Evolutionary conservation across 2,797 vertebrate genomes (phyloP).

Genomic region (Crenuchus spilurus): DNA sequence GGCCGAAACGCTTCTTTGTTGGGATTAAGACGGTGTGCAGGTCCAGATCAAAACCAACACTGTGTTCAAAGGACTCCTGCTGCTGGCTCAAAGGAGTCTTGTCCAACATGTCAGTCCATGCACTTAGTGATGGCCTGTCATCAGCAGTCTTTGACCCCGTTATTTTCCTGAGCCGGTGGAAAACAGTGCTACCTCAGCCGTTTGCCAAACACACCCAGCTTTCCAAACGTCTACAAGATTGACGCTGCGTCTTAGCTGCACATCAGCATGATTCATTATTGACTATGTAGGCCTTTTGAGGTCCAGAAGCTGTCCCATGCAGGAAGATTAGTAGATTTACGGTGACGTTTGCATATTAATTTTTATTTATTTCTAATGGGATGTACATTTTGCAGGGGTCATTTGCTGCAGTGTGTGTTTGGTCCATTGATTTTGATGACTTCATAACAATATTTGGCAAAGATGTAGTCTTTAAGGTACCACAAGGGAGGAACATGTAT

Average conservation of each 20-base stretch:
- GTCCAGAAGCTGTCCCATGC: neutral
- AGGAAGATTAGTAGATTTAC: neutral
- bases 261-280: constrained; percentile 59
- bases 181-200: constrained; percentile 68
- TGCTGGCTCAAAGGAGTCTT: constrained; percentile 13
- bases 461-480: constrained; percentile 10
- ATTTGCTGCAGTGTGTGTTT: neutral
- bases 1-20: constrained; percentile 40
- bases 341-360: neutral
- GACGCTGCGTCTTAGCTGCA: constrained; percentile 36
- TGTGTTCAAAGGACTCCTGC: constrained; percentile 44
- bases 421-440: no score
- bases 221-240: constrained; percentile 56
- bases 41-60: constrained; percentile 61
- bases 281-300: constrained; percentile 12
- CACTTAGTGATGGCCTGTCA: constrained; percentile 50
- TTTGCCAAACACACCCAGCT: constrained; percentile 50
- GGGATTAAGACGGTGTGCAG: constrained; percentile 62
- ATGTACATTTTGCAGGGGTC: no score
- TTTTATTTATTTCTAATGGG: neutral
- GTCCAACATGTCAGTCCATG: neutral
- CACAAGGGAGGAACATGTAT: constrained; percentile 1
- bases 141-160: constrained; percentile 59
- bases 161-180: constrained; percentile 55
- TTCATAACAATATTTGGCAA: neutral